A percentile compares a stretch with the other conserved stretches of the same genome.
Evolutionary conservation across 2,888 invertebrate species (phyloP).

Genomic region (Temnothorax rugatulus): DNA sequence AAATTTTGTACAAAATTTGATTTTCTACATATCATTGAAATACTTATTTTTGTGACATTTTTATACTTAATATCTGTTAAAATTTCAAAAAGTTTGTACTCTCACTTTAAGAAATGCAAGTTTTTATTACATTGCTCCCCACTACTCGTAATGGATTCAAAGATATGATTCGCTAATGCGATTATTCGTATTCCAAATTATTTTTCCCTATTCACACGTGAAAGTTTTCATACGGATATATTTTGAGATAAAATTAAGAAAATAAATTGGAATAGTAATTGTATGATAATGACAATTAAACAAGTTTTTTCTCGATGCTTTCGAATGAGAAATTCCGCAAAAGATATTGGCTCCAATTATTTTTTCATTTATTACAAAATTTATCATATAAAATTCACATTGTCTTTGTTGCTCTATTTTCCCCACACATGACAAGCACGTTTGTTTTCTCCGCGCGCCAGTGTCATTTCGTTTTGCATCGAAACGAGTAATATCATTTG

Average conservation of each 20-base stretch:
- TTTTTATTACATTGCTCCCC: no score
- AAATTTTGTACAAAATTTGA: no score
- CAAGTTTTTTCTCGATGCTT: neutral
- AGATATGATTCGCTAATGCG: no score
- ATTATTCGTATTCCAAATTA: no score
- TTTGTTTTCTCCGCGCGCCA: neutral
- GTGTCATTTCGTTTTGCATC: conserved; percentile 7
- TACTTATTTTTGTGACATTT: no score
- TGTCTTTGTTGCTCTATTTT: neutral
- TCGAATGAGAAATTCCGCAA: neutral
- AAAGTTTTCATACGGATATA: no score
- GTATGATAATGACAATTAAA: neutral
- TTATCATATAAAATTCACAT: neutral
- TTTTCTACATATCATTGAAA: no score
- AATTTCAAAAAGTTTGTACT: no score
- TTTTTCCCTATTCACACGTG: no score
- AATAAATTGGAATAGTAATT: neutral
- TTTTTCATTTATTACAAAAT: conserved; percentile 10
- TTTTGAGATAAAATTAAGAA: neutral
- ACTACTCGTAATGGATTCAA: no score
- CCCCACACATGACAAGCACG: neutral
- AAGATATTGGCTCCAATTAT: neutral
- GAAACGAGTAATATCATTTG: conserved; percentile 19
- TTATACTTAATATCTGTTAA: no score
- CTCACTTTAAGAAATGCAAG: no score